A percentile compares a stretch with the other conserved stretches of the same genome.
These are phyloP conservation scores for Poecilia wingei DNA, from an alignment of 2,797 vertebrate genomes.

Conservation along the genomic window DNA sequence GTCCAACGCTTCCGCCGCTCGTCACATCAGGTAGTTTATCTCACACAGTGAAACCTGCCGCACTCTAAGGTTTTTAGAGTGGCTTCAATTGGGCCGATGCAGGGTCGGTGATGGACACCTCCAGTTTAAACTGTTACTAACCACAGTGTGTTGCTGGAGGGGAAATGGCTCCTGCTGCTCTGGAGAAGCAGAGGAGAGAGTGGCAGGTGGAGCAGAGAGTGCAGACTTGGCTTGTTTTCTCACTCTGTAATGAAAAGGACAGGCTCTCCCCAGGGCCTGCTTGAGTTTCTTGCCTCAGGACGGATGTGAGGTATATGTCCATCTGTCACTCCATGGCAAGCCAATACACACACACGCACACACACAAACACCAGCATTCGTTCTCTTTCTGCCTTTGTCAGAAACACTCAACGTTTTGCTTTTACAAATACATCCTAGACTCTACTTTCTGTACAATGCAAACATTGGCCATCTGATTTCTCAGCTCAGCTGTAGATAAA, in stretches of 20 bases:
- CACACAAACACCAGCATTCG: conserved; percentile 6
- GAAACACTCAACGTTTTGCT: conserved; percentile 11
- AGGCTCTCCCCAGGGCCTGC: conserved; percentile 78
- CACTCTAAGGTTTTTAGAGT: conserved; percentile 34
- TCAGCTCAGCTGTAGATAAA: neutral
- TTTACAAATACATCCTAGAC: conserved; percentile 11
- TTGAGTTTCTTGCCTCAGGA: conserved; percentile 78
- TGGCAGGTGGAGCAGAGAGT: conserved; percentile 73
- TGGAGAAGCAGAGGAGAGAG: conserved; percentile 14
- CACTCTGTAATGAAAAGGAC: conserved; percentile 77
- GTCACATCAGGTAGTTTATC: conserved; percentile 83
- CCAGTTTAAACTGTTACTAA: conserved; percentile 81
- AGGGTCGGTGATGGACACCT: conserved; percentile 63
- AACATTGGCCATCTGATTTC: conserved; percentile 31
- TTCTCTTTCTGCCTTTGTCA: conserved; percentile 17
- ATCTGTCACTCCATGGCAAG: conserved; percentile 74
- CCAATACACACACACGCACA: conserved; percentile 19
- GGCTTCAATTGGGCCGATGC: conserved; percentile 32
- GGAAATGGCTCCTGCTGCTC: conserved; percentile 57
- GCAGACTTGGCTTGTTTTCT: conserved; percentile 74
- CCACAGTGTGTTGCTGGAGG: conserved; percentile 68
- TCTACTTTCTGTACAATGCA: conserved; percentile 39
- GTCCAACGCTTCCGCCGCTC: conserved; percentile 89
- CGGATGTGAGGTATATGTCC: conserved; percentile 81
- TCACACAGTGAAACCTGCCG: conserved; percentile 46